These are phyloP conservation scores for Ypsolopha scabrella DNA, from an alignment of 2,888 invertebrate genomes.

Conservation along the genomic window DNA sequence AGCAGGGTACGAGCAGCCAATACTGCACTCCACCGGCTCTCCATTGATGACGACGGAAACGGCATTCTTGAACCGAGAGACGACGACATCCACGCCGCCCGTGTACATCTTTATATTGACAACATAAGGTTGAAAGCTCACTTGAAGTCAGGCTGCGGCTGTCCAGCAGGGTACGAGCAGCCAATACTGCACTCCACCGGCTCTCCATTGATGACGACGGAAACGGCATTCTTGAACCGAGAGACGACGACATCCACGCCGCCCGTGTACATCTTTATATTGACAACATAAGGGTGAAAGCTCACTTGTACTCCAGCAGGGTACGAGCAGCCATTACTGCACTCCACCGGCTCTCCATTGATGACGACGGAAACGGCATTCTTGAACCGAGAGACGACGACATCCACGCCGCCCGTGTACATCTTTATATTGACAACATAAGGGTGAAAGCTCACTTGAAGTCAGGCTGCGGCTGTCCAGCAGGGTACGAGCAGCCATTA, in stretches of 20 bases:
- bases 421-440: background rate
- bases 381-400: no score
- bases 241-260: no score
- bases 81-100: conserved; percentile 12
- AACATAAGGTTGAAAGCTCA: background rate
- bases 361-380: no score
- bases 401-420: no score
- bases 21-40: conserved; percentile 9
- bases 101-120: conserved; percentile 9
- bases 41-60: conserved; percentile 12
- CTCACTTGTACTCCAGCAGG: conserved; percentile 3
- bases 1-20: conserved; percentile 29
- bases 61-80: conserved; percentile 2
- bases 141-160: background rate
- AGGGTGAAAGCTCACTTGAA: conserved; percentile 2
- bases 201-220: no score
- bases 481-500: no score
- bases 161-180: no score
- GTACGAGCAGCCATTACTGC: no score
- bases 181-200: no score
- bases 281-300: background rate
- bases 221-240: no score
- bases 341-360: no score
- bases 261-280: background rate
- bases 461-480: background rate